Conservation (phyloP, 2,888 invertebrate genomes). For the Eupithecia tripunctaria region DNA sequence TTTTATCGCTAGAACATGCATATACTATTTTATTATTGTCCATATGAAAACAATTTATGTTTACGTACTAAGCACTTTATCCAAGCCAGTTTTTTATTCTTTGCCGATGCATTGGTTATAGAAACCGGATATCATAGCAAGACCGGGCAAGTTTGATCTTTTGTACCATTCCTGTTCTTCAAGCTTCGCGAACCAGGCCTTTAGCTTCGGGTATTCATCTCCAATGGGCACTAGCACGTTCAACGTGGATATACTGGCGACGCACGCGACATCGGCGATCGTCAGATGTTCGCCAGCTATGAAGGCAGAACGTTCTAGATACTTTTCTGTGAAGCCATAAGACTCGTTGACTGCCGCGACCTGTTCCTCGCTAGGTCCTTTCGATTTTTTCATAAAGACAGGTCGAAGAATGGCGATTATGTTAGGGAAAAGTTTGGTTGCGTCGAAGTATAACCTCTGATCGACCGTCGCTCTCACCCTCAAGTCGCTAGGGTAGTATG, state of each 20-base stretch:
- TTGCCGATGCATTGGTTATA: not conserved
- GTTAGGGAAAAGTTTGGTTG: slow-evolving; percentile 49
- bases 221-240: slow-evolving; percentile 50
- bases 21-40: not conserved
- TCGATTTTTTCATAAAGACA: slow-evolving; percentile 38
- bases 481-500: slow-evolving; percentile 56
- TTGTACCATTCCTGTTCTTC: slow-evolving; percentile 53
- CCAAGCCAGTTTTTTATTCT: not conserved
- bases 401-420: slow-evolving; percentile 32
- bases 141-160: slow-evolving; percentile 53
- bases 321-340: slow-evolving; percentile 57
- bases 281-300: slow-evolving; percentile 55
- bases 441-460: slow-evolving; percentile 56
- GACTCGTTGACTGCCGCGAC: slow-evolving; percentile 47
- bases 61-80: too few species aligned
- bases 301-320: slow-evolving; percentile 51
- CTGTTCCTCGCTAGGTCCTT: slow-evolving; percentile 44
- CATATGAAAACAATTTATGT: not conserved
- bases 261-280: slow-evolving; percentile 57
- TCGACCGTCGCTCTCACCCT: slow-evolving; percentile 53
- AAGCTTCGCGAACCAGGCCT: slow-evolving; percentile 51
- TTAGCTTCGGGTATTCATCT: slow-evolving; percentile 49
- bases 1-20: too few species aligned
- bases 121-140: slow-evolving; percentile 32
- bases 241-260: slow-evolving; percentile 52